Conservation (phyloP, 1,140 invertebrate species). For the Octopus bimaculoides region DNA sequence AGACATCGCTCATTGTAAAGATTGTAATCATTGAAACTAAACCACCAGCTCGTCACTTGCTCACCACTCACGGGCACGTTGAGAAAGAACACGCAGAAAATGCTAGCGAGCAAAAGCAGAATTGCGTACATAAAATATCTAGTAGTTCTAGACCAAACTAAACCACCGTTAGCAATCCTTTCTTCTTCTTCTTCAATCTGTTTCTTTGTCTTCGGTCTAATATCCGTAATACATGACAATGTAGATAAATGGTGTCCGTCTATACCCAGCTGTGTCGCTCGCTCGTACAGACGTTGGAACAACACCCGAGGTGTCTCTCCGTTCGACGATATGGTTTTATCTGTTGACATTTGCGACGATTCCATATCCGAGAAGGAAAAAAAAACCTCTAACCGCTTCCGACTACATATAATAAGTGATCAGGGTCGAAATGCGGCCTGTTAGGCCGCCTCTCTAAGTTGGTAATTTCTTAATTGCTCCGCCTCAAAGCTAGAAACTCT, state of each 20-base stretch:
- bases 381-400: no score
- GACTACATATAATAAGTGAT: not conserved
- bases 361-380: no score
- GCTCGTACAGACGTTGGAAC: slow-evolving; percentile 38
- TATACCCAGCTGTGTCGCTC: slow-evolving; percentile 36
- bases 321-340: not conserved
- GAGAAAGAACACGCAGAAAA: slow-evolving; percentile 27
- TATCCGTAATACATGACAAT: slow-evolving; percentile 23
- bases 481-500: no score
- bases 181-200: slow-evolving; percentile 20
- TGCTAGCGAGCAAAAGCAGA: slow-evolving; percentile 17
- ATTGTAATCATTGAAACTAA: slow-evolving; percentile 24
- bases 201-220: slow-evolving; percentile 15
- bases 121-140: slow-evolving; percentile 17
- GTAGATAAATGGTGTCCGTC: slow-evolving; percentile 31
- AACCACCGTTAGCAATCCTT: not conserved
- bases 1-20: slow-evolving; percentile 41
- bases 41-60: slow-evolving; percentile 28
- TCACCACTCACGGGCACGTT: slow-evolving; percentile 40
- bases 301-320: slow-evolving; percentile 19
- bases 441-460: no score
- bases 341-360: no score
- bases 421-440: no score
- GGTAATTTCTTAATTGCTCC: no score
- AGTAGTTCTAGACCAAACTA: not conserved